Conservation (phyloP, 1,140 invertebrate species). For the Microplitis demolitor region DNA sequence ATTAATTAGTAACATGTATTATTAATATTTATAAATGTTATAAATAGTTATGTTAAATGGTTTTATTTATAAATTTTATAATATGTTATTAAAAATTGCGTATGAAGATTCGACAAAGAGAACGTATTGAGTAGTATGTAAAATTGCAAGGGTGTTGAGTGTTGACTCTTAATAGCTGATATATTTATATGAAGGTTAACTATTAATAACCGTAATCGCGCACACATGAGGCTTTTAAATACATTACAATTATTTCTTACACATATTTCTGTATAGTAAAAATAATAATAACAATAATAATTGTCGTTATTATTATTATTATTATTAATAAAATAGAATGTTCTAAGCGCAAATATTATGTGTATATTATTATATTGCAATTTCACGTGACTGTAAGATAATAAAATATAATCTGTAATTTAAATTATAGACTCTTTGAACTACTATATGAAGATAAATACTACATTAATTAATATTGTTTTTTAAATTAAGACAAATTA, state of each 20-base stretch:
- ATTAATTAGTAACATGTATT: too few species aligned
- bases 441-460: not conserved
- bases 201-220: conserved; percentile 46
- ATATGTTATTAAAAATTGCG: too few species aligned
- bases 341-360: conserved; percentile 7
- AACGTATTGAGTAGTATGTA: conserved; percentile 32
- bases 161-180: conserved; percentile 46
- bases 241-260: too few species aligned
- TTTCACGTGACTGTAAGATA: conserved; percentile 15
- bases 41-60: too few species aligned
- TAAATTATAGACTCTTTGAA: not conserved
- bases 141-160: conserved; percentile 36
- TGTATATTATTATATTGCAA: conserved; percentile 1
- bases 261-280: too few species aligned
- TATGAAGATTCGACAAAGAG: conserved; percentile 31
- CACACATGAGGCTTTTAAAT: conserved; percentile 26
- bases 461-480: not conserved
- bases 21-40: too few species aligned
- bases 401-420: not conserved
- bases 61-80: too few species aligned
- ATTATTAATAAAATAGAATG: conserved; percentile 33
- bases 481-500: not conserved
- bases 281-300: too few species aligned
- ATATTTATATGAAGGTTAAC: conserved; percentile 52
- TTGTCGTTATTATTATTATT: too few species aligned